Evolutionary conservation across 2,888 invertebrate species (phyloP), one percentile per base, ranked within the genome.

Genomic region (Pyrochroa serraticornis): DNA sequence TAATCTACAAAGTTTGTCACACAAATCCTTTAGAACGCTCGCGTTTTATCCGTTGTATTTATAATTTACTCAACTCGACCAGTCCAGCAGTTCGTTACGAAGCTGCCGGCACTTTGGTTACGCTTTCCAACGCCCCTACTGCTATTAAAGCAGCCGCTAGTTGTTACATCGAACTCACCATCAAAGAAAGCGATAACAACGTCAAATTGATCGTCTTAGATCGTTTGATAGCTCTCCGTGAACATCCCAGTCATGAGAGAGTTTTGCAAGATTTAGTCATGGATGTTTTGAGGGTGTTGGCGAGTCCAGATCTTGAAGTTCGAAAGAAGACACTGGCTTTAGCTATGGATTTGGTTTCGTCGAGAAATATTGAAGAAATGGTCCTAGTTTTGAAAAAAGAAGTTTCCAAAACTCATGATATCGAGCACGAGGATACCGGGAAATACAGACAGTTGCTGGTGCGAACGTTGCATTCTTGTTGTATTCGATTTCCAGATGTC

Each of bases 171-270:
- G 99, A 99, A 76, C 82, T 99, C 67, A 95, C 99, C 60, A 92
- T 98, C n/a, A 99, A 98, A 80, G 99, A 99, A 79, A 97, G 97
- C 80, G 99, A 99, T 80, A 99, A 99, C 82, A 99, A 99, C 82
- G 98, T 99, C 9, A 99, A 99, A 82, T 83, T 99, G 55, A 99
- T 99, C 69, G 98, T 99, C 6, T 82, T 99, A 71, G 97, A 97
- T 73, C 87, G 97, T 12, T 83, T 99, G 62, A 90, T 94, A 66
- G 92, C 92, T 1, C 85, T 99, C 77, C 90, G 91, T 63, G 93
- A 91, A 61, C 86, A 89, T 70, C 90, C 92, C 12, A 85, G 86
- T 46, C 92, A 92, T 78, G 95, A 95, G 73, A 88, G 93, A 64
- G 93, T 95, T 10, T 85, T 94, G 58, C 88, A 90, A 65, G 95